Percentiles rank a stretch among this genome's conserved stretches.
These are phyloP conservation scores for Palythoa heliodiscus DNA, from an alignment of 92 coral and sea anemone species.

Conservation along the genomic window DNA sequence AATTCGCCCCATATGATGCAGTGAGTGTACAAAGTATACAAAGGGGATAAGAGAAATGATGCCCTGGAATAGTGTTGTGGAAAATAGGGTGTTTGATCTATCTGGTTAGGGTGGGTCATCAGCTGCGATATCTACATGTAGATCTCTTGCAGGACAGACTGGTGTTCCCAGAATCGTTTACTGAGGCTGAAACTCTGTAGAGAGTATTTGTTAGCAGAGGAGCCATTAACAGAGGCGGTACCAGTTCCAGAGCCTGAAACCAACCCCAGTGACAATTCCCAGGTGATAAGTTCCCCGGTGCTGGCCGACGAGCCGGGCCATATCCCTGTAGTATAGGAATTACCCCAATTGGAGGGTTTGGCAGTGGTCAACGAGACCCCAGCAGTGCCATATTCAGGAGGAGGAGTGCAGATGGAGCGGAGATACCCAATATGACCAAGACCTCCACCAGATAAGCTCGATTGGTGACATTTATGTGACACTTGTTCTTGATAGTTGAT, in stretches of 20 bases:
- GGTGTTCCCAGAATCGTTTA: background rate
- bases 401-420: no score
- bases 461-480: no score
- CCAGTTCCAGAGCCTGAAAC: background rate
- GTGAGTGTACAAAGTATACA: slow-evolving; percentile 51
- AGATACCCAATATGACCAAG: no score
- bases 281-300: no score
- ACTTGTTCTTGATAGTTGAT: background rate
- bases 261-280: background rate
- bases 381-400: no score
- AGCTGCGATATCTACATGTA: slow-evolving; percentile 59
- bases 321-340: background rate
- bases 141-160: slow-evolving; percentile 46
- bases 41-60: slow-evolving; percentile 59
- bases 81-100: no score
- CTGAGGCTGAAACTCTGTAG: background rate
- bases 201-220: background rate
- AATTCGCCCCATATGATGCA: background rate
- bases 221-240: background rate
- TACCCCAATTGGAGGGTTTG: background rate
- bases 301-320: background rate
- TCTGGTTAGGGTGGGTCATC: slow-evolving; percentile 34
- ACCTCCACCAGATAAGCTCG: no score
- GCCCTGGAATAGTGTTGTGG: slow-evolving; percentile 26
- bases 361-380: background rate